Conservation (phyloP, 2,113 vertebrate species). For the Hippocampus comes region DNA sequence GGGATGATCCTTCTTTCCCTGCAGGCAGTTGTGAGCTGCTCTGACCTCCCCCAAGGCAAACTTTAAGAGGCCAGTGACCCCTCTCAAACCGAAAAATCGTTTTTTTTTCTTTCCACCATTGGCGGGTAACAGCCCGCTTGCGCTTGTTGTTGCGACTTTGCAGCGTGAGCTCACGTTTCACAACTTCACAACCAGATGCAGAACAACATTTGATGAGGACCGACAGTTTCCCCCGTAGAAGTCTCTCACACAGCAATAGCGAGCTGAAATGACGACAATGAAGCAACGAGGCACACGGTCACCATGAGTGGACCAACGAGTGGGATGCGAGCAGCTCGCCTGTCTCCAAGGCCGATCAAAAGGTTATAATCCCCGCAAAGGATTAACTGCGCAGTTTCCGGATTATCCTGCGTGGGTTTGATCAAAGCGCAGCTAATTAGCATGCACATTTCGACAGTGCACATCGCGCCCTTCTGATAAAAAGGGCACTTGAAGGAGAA, state of each 20-base stretch:
- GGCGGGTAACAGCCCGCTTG: background rate
- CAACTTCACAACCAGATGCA: background rate
- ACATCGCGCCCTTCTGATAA: background rate
- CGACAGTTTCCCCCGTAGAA: background rate
- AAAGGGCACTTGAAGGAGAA: background rate
- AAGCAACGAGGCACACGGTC: background rate
- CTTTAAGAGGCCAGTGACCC: constrained; percentile 22
- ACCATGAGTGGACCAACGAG: background rate
- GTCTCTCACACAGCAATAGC: background rate
- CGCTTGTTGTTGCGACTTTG: background rate
- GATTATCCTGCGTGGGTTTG: constrained; percentile 1
- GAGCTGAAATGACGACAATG: background rate
- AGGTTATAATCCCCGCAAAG: background rate
- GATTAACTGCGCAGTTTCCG: background rate
- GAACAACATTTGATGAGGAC: background rate
- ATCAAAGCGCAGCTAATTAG: background rate
- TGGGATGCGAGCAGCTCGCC: background rate
- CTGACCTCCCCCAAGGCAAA: constrained; percentile 40
- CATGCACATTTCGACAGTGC: background rate
- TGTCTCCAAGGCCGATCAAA: background rate
- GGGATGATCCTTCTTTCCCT: constrained; percentile 27
- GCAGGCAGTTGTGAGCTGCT: constrained; percentile 24
- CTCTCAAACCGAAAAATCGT: constrained; percentile 66
- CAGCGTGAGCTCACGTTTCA: background rate
- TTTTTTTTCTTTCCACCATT: constrained; percentile 49